Percentiles rank a stretch among this genome's conserved stretches.
Conservation (phyloP, 2,888 invertebrate genomes). For the Nymphalis polychloros region DNA sequence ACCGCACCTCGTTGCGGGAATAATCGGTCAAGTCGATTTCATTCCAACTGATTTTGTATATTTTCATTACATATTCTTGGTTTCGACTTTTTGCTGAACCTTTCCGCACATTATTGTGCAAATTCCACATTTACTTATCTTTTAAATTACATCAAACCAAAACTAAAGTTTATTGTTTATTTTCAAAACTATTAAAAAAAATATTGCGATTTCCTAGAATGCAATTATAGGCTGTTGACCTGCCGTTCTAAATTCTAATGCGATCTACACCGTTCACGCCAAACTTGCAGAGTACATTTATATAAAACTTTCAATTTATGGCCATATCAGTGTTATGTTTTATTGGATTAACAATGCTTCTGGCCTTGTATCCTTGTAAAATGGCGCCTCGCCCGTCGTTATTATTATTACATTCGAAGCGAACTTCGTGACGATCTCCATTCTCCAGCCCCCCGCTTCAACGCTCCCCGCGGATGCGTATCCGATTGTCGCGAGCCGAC, state of each 20-base stretch:
- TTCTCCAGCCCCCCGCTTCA: constrained; percentile 57
- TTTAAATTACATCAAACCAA: background rate
- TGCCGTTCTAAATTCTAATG: constrained; percentile 58
- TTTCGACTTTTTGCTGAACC: constrained; percentile 17
- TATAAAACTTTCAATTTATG: constrained; percentile 34
- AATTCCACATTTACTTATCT: background rate
- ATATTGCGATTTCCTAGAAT: constrained; percentile 50
- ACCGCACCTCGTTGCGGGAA: constrained; percentile 74
- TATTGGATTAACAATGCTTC: constrained; percentile 66
- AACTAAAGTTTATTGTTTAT: background rate
- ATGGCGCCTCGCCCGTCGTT: constrained; percentile 76
- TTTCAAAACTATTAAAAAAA: constrained; percentile 16
- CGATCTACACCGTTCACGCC: constrained; percentile 53
- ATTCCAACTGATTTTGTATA: constrained; percentile 43
- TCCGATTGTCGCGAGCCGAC: constrained; percentile 76
- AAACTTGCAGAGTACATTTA: constrained; percentile 48
- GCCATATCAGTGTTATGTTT: constrained; percentile 45
- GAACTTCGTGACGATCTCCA: constrained; percentile 80
- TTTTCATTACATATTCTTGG: constrained; percentile 28
- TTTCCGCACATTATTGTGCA: background rate
- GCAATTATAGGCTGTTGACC: constrained; percentile 77
- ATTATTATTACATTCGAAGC: constrained; percentile 80
- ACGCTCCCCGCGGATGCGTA: constrained; percentile 78
- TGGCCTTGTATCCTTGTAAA: constrained; percentile 80
- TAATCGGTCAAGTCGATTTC: constrained; percentile 73